Evolutionary conservation across 2,888 invertebrate genomes (phyloP), one percentile per base, ranked within the genome.

Genomic region (Sphecodes monilicornis): DNA sequence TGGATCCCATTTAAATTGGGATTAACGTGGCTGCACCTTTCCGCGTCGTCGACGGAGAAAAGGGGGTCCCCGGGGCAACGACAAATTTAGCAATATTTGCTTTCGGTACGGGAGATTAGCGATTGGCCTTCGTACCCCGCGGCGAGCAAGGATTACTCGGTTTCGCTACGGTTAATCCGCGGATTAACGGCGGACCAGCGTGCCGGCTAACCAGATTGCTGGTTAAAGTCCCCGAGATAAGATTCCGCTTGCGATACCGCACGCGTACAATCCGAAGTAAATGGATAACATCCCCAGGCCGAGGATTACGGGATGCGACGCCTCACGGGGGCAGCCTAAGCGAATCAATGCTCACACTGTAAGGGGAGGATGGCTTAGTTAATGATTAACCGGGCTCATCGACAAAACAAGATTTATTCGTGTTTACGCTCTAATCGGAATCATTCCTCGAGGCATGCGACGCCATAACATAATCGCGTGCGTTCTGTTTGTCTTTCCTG

Each of bases 1-100:
- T 72, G 78, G 82, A 91, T 92, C 90, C 91, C 90, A 92, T 92
- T 92, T 92, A 91, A 92, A 92, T 92, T 91, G 89, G 91, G 92
- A 91, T 92, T 92, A 92, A 88, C 86, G 50, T 64, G 3, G 69
- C 50, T 64, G 75, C 71, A 74, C 79, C 80, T 85, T 76, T 75
- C 71, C 76, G 46, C 66, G 66, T 76, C 75, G 64, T 1, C 32
- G 64, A 22, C 10, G 32, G 29, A n/a, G 60, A 26, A 69, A n/a
- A 13, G 64, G n/a, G 10, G 41, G 6, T 4, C 46, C 26, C 54
- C n/a, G 54, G 13, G n/a, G 41, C 68, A 54, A n/a, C 43, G 72
- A 78, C 85, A 68, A 85, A 89, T 89, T 89, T 90, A 76, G 78
- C 89, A 80, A 91, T 88, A 82, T 88, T 87, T 86, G 73, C 70